Conservation (phyloP, 2,797 vertebrate species). For the Ispidina picta region DNA sequence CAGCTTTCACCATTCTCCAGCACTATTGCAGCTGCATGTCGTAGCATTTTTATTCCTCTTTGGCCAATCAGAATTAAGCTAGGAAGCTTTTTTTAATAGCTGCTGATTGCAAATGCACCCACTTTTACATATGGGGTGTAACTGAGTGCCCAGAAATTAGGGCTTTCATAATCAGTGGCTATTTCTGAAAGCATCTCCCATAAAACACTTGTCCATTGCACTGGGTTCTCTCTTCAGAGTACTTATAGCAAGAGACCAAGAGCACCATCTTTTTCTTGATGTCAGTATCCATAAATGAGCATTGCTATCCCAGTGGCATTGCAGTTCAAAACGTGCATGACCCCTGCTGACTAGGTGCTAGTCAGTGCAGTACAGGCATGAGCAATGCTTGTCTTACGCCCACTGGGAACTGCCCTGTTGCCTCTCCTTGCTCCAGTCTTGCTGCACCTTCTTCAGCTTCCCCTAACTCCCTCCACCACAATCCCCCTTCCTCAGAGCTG, state of each 20-base stretch:
- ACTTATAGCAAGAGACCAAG: background rate
- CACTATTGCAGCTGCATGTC: background rate
- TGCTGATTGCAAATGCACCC: background rate
- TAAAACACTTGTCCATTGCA: background rate
- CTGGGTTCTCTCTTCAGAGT: background rate
- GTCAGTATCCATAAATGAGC: background rate
- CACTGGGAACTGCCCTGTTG: rapidly evolving
- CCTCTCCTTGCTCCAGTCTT: background rate
- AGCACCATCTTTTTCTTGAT: background rate
- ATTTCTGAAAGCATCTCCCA: background rate
- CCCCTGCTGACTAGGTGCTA: background rate
- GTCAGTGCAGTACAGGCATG: background rate
- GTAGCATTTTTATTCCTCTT: background rate
- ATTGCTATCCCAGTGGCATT: background rate
- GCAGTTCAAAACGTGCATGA: background rate
- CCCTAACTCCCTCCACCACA: rapidly evolving
- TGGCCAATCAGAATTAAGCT: background rate
- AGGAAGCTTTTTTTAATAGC: background rate
- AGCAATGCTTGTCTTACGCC: rapidly evolving
- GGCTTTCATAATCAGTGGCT: background rate
- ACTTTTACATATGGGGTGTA: background rate
- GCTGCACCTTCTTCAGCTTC: background rate
- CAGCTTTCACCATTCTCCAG: background rate
- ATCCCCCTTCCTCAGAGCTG: background rate
- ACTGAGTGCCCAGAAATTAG: background rate